phyloP scores from a whole-genome alignment of 2,797 vertebrate species.

The Pangasius djambal region DNA sequence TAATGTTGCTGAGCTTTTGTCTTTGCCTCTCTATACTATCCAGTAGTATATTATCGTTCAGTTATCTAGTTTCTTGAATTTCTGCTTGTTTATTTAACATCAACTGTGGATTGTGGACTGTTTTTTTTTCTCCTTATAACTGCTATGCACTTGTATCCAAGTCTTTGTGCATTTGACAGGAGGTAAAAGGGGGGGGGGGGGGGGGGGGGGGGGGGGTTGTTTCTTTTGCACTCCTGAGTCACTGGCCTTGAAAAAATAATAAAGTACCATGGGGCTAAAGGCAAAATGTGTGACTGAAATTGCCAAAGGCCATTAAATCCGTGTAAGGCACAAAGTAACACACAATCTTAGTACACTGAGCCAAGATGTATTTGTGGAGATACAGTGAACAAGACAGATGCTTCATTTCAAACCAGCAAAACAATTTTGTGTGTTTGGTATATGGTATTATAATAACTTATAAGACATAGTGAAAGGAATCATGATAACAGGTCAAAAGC shows the following conservation, averaged over 20 bases:
- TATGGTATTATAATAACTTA: neutral
- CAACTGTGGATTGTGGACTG: neutral
- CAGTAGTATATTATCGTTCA: neutral
- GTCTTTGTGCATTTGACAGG: neutral
- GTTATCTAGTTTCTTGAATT: neutral
- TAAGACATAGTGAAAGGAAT: neutral
- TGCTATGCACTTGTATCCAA: neutral
- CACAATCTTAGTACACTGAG: neutral
- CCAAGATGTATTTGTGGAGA: neutral
- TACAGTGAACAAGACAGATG: neutral
- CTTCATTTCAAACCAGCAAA: neutral
- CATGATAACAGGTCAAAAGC: neutral
- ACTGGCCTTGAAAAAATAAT: conserved; percentile 5
- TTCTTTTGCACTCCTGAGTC: neutral
- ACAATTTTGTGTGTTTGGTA: neutral
- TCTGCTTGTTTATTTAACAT: neutral
- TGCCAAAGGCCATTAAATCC: neutral
- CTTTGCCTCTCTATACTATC: neutral
- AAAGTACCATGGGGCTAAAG: neutral
- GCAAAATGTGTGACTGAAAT: neutral
- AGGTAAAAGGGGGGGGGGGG: neutral
- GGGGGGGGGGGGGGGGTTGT: neutral
- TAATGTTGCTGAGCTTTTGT: neutral
- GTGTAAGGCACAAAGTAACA: neutral
- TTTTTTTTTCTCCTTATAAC: neutral